Evolutionary conservation across 2,888 invertebrate species (phyloP).

Genomic region (Ceriagrion tenellum): DNA sequence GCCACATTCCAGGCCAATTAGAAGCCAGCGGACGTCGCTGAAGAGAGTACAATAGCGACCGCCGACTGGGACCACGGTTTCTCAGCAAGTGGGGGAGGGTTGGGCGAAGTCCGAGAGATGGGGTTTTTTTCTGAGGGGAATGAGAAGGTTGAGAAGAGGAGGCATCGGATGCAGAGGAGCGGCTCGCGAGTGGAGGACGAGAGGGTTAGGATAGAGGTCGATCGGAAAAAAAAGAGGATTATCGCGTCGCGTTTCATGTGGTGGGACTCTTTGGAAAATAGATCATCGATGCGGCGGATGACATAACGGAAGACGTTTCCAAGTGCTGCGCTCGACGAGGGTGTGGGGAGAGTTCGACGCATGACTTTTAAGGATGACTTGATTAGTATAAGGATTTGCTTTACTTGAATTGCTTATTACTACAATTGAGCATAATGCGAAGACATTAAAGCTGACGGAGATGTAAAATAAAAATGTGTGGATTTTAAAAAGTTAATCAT

Average conservation of each 20-base stretch:
- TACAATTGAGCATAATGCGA: too few relatives aligned
- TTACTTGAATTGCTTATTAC: too few relatives aligned
- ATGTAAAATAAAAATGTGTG: too few relatives aligned
- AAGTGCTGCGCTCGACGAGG: too few relatives aligned
- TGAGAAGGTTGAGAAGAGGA: not conserved
- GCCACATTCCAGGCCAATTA: constrained; percentile 67
- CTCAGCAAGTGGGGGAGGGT: constrained; percentile 50
- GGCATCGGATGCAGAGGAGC: not conserved
- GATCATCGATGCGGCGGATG: not conserved
- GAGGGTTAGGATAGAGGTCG: not conserved
- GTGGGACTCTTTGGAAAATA: not conserved
- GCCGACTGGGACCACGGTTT: constrained; percentile 65
- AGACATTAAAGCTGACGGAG: too few relatives aligned
- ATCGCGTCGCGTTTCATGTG: not conserved
- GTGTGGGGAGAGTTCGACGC: too few relatives aligned
- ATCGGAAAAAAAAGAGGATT: not conserved
- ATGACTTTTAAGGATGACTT: too few relatives aligned
- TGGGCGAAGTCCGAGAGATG: not conserved
- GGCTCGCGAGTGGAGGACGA: not conserved
- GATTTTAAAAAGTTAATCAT: too few relatives aligned
- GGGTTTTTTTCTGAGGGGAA: not conserved
- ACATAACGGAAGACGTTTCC: too few relatives aligned
- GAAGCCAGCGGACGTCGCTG: constrained; percentile 64
- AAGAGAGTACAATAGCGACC: constrained; percentile 62
- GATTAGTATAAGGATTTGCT: too few relatives aligned